Base-by-base conservation (phyloP, 2,797 vertebrate genomes). In the Scolopax rusticola region DNA sequence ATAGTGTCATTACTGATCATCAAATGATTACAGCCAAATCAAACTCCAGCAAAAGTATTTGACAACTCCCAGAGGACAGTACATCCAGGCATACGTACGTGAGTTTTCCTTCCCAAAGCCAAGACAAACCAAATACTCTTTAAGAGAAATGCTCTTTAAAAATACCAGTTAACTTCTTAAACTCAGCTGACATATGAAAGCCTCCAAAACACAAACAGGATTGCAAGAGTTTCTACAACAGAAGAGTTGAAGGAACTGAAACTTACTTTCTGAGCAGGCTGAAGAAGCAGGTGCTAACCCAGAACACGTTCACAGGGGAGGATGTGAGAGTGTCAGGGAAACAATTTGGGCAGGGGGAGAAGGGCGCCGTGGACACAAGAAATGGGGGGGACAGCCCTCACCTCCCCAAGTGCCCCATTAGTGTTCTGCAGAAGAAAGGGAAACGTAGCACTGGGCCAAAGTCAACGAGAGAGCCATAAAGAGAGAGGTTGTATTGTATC, bases 21-120 rank as follows among this genome's bases (percentile, higher is more conserved):
- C 43, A 86, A 78, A 51, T 12, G 60, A 90, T 87, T 71, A 74
- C 71, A 90, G 75, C 36, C 80, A 88, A 90, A 76, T 24, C 11
- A 14, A 93, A 79, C 28, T 38, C 24, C 85, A 93, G 47, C 32
- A 89, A 48, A 27, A 53, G 40, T 5, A 53, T 86, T 15, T 82
- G 88, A 89, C 80, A 90, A 28, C 51, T 87, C 94, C 71, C 77
- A 77, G 63, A 63, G 54, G 83, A 60, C 28, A 14, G 33, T 8
- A 47, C 15, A 70, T 16, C 43, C 71, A 73, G 27, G 15, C 68
- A 38, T n/a, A 57, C 70, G 43, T 10, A 56, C 2, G 51, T 2
- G 17, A 61, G 23, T 33, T 32, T 63, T 83, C 43, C 75, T 63
- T 80, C 48, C 71, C 64, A 73, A 43, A 24, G 21, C 14, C 33